Conservation (phyloP, 2,113 vertebrate genomes). For the Alosa alosa region DNA sequence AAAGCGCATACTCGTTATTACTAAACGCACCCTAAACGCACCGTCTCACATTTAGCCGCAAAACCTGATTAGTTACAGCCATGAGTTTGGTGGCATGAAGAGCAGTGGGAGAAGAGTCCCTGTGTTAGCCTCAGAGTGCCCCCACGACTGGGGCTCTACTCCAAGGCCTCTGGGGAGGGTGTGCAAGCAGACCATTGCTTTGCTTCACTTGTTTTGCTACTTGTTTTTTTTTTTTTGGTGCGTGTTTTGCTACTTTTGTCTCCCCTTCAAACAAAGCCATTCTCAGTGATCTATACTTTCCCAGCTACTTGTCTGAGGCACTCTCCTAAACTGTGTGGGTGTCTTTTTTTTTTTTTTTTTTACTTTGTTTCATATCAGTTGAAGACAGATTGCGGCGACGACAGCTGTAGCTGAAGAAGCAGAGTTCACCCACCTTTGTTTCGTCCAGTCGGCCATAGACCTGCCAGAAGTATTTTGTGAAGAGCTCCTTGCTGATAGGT, state of each 20-base stretch:
- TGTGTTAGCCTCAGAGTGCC: too few relatives aligned
- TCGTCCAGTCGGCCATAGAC: slow-evolving; percentile 84
- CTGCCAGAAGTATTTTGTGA: slow-evolving; percentile 93
- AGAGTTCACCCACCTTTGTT: slow-evolving; percentile 75
- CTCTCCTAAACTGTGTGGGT: background rate
- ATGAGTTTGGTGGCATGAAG: background rate
- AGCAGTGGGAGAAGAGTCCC: background rate
- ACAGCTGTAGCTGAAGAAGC: background rate
- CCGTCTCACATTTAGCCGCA: slow-evolving; percentile 15
- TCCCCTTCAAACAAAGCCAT: background rate
- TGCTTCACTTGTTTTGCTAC: too few relatives aligned
- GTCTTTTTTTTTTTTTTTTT: background rate
- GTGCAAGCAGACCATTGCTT: too few relatives aligned
- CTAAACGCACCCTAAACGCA: background rate
- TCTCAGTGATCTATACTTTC: background rate
- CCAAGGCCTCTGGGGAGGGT: too few relatives aligned
- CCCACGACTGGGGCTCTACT: too few relatives aligned
- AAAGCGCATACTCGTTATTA: background rate
- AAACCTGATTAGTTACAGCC: background rate
- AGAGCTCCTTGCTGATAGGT: slow-evolving; percentile 88
- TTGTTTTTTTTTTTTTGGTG: too few relatives aligned
- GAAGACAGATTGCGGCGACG: background rate
- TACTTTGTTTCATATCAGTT: background rate
- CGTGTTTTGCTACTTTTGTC: too few relatives aligned
- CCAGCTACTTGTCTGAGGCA: background rate